These are phyloP conservation scores for Bellardia pandia DNA, from an alignment of 2,888 invertebrate genomes.

Conservation along the genomic window DNA sequence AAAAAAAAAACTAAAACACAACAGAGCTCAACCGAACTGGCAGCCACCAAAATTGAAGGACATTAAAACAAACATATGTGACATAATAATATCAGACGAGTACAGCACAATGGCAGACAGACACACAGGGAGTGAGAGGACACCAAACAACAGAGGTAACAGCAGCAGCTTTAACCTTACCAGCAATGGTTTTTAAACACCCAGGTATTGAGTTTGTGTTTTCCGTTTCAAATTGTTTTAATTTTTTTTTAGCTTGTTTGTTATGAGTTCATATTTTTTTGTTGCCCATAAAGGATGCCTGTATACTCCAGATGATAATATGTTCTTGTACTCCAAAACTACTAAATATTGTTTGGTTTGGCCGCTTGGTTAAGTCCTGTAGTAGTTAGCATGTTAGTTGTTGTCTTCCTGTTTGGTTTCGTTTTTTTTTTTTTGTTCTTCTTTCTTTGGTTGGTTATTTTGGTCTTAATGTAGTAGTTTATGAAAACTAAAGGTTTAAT, in stretches of 20 bases:
- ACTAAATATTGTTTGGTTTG: slow-evolving; percentile 16
- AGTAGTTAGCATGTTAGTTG: not conserved
- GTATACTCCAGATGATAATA: slow-evolving; percentile 43
- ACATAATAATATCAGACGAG: slow-evolving; percentile 54
- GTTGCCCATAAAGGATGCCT: slow-evolving; percentile 16
- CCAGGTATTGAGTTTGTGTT: slow-evolving; percentile 20
- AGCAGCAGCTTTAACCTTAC: slow-evolving; percentile 12
- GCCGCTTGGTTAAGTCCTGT: slow-evolving; percentile 9
- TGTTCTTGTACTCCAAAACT: not conserved
- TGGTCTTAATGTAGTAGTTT: slow-evolving; percentile 12
- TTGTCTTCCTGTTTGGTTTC: slow-evolving; percentile 17
- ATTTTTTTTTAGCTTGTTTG: slow-evolving; percentile 9
- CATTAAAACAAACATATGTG: slow-evolving; percentile 62
- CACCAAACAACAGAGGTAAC: slow-evolving; percentile 3
- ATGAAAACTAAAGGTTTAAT: slow-evolving; percentile 34
- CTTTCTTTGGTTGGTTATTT: too few species aligned
- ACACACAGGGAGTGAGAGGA: not conserved
- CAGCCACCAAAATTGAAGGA: slow-evolving; percentile 47
- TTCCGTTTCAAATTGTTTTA: slow-evolving; percentile 31
- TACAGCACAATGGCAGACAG: not conserved
- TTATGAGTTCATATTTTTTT: slow-evolving; percentile 2
- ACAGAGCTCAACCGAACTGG: not conserved
- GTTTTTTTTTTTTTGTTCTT: not conserved
- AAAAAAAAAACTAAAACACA: slow-evolving; percentile 8
- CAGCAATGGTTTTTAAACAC: slow-evolving; percentile 49